Evolutionary conservation across 2,113 vertebrate genomes (phyloP).

Genomic region (Actenoides hombroni): DNA sequence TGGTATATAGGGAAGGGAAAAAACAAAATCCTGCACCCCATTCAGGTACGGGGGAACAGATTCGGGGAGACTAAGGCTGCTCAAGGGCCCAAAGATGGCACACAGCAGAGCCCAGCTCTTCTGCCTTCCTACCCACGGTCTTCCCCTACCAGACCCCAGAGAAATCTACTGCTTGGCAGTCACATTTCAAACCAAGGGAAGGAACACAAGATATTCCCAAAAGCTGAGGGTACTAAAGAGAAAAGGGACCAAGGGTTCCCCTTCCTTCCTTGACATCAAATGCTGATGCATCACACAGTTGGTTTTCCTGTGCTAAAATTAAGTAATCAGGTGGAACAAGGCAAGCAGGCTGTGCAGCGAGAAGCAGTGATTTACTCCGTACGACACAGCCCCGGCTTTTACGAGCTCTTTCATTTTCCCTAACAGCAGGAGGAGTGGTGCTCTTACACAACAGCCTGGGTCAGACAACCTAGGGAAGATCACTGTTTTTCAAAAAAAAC

Average conservation of each 20-base stretch:
- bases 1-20: fast-evolving
- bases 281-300: background rate
- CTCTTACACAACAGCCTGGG: background rate
- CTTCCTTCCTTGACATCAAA: background rate
- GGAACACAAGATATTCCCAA: background rate
- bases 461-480: background rate
- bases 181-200: fast-evolving
- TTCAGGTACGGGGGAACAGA: fast-evolving
- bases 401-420: background rate
- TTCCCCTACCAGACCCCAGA: background rate
- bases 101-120: background rate
- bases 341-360: background rate
- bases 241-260: background rate
- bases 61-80: background rate
- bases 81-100: background rate
- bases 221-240: background rate
- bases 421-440: background rate
- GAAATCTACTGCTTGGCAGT: background rate
- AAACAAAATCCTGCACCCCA: background rate
- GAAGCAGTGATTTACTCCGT: background rate
- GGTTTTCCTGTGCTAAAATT: background rate
- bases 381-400: background rate
- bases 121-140: background rate
- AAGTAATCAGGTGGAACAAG: background rate
- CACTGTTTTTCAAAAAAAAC: background rate